Conservation (phyloP, 2,888 invertebrate genomes). For the Salticus scenicus region DNA sequence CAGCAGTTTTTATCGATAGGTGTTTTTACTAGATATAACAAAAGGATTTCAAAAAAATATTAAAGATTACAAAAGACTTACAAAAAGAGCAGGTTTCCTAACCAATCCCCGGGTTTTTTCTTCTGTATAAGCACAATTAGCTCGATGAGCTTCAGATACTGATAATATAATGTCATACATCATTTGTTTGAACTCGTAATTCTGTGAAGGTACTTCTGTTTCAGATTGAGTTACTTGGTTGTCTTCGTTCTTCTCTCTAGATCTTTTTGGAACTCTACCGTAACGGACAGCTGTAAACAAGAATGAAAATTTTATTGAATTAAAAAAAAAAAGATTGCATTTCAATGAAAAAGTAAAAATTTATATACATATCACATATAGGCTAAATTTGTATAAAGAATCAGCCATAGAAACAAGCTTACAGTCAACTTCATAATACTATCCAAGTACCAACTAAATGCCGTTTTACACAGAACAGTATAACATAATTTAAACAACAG, state of each 20-base stretch:
- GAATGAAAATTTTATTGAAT: not conserved
- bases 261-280: constrained; percentile 95
- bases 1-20: no score
- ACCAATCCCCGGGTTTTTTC: constrained; percentile 85
- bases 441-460: no score
- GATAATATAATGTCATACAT: constrained; percentile 87
- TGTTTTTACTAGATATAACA: no score
- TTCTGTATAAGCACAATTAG: constrained; percentile 91
- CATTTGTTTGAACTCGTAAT: constrained; percentile 77
- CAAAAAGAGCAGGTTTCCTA: constrained; percentile 82
- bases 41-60: no score
- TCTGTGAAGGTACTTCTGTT: constrained; percentile 71
- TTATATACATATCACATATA: no score
- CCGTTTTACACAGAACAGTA: no score
- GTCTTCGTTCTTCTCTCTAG: constrained; percentile 80
- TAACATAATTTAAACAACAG: no score
- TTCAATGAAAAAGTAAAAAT: no score
- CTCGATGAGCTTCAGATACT: constrained; percentile 87
- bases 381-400: no score
- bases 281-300: constrained; percentile 87
- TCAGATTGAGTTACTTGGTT: constrained; percentile 63
- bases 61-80: constrained; percentile 73
- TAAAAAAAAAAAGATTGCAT: no score
- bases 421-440: no score
- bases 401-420: no score